phyloP scores from a whole-genome alignment of 2,797 vertebrate species.

The Oreortyx pictus region DNA sequence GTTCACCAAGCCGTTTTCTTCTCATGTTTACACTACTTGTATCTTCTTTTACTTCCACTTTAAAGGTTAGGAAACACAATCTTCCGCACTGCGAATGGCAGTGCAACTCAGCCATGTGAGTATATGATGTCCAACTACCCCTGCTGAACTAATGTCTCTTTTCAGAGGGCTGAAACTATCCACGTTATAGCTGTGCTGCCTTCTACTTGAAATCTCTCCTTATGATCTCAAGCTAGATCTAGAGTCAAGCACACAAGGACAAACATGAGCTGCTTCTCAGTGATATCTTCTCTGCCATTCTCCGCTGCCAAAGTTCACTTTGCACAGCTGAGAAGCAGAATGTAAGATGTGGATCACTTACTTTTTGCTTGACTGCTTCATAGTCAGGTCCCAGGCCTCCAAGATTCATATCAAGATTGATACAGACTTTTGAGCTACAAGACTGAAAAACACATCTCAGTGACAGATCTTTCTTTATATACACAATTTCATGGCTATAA shows the following conservation, averaged over 20 bases:
- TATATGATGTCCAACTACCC: neutral
- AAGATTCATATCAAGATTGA: constrained; percentile 81
- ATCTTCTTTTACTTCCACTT: constrained; percentile 62
- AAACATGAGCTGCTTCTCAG: neutral
- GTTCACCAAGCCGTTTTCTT: constrained; percentile 21
- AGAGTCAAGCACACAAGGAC: neutral
- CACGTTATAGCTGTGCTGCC: neutral
- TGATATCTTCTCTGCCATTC: neutral
- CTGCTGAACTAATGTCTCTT: neutral
- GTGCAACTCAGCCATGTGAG: constrained; percentile 38
- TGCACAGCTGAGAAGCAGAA: neutral
- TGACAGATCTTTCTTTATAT: neutral
- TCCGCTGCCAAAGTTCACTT: neutral
- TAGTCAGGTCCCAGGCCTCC: constrained; percentile 89
- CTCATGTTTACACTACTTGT: constrained; percentile 43
- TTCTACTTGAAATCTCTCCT: neutral
- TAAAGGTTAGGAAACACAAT: constrained; percentile 30
- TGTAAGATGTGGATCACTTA: constrained; percentile 71
- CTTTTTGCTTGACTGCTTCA: constrained; percentile 82
- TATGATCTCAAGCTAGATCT: neutral
- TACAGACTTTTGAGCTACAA: constrained; percentile 79
- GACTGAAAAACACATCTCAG: constrained; percentile 68
- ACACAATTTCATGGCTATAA: neutral
- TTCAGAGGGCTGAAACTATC: neutral
- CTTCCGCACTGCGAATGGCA: constrained; percentile 57